phyloP scores from a whole-genome alignment of 2,797 vertebrate genomes.

The Malurus leucopterus region DNA sequence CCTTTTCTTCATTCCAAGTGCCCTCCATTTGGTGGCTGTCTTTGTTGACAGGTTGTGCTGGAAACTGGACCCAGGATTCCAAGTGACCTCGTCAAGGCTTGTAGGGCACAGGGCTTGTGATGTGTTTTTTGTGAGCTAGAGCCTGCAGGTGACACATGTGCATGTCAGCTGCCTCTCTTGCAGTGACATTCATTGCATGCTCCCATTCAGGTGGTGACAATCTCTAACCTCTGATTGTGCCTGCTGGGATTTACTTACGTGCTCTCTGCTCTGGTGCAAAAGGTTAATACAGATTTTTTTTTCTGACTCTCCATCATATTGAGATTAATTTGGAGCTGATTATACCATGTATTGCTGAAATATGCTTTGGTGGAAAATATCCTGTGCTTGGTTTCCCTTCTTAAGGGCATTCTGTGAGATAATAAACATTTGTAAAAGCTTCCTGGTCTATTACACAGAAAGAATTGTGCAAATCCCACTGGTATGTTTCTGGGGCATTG shows the following conservation, averaged over 20 bases:
- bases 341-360: not conserved
- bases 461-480: not conserved
- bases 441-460: not conserved
- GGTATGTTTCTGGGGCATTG: not conserved
- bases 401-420: not conserved
- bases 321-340: not conserved
- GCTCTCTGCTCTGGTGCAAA: not conserved
- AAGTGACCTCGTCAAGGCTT: not conserved
- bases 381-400: not conserved
- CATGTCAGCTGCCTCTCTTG: not conserved
- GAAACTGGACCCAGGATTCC: not conserved
- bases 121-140: not conserved
- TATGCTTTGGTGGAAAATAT: not conserved
- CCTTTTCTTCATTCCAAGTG: not conserved
- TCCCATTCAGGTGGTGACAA: accelerated
- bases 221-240: accelerated
- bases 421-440: not conserved
- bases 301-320: not conserved
- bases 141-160: not conserved
- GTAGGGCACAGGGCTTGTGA: accelerated
- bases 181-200: not conserved
- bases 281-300: not conserved
- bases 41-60: not conserved
- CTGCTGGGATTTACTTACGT: accelerated
- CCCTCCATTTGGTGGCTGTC: not conserved